These are phyloP conservation scores for Diacarnus erythraeanus DNA, from an alignment of 37 sponge, comb jelly and placozoan genomes.

Conservation along the genomic window DNA sequence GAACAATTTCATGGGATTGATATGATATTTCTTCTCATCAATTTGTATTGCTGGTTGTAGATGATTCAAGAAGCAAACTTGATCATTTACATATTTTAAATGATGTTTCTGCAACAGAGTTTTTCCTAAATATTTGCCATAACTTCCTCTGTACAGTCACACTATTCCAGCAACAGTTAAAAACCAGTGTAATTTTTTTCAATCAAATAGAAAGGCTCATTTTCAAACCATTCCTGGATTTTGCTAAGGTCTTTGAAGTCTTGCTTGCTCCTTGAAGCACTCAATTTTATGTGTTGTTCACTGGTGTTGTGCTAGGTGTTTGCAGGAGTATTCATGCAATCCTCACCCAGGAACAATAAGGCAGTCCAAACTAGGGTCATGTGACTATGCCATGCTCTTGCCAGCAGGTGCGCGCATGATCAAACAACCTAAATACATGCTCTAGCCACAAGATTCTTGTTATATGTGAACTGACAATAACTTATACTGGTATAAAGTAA, in stretches of 20 bases:
- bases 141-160: constrained; percentile 16
- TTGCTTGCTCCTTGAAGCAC: constrained; percentile 31
- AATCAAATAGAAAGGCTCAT: constrained; percentile 33
- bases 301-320: constrained; percentile 15
- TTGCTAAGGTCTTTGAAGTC: constrained; percentile 35
- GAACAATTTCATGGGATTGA: constrained; percentile 14
- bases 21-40: constrained; percentile 16
- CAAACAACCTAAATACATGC: no score
- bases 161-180: constrained; percentile 34
- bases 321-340: constrained; percentile 33
- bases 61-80: constrained; percentile 17
- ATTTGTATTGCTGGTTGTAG: constrained; percentile 27
- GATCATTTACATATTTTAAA: constrained; percentile 32
- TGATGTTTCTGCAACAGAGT: constrained; percentile 3
- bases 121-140: constrained; percentile 10
- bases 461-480: no score
- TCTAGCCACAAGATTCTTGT: no score
- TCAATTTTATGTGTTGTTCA: constrained; percentile 26
- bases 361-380: no score
- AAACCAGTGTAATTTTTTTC: constrained; percentile 16
- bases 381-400: no score
- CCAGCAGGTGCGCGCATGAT: no score
- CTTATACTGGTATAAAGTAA: no score
- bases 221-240: constrained; percentile 44
- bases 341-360: no score